Percentiles rank a stretch among this genome's conserved stretches.
phyloP scores from a whole-genome alignment of 2,888 invertebrate genomes.

The Pheosia tremula region DNA sequence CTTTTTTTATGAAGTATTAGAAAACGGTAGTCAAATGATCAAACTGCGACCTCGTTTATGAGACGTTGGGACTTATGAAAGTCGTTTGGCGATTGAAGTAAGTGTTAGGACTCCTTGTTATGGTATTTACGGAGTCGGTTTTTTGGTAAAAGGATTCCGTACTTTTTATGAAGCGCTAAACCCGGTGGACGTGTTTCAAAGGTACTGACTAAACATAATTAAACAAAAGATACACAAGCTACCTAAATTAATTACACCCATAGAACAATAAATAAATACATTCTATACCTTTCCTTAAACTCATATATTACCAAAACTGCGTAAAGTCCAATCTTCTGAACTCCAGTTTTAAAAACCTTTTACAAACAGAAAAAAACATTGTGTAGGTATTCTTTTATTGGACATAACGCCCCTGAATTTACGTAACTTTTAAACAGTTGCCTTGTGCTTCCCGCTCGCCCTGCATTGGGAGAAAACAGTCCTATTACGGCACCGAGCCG shows the following conservation, averaged over 20 bases:
- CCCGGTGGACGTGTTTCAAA: too few relatives aligned
- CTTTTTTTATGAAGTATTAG: constrained; percentile 25
- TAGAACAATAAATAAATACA: too few relatives aligned
- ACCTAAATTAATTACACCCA: too few relatives aligned
- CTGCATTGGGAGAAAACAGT: constrained; percentile 29
- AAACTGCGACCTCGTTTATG: constrained; percentile 21
- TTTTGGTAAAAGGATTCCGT: not conserved
- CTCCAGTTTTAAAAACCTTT: not conserved
- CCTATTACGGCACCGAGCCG: constrained; percentile 23
- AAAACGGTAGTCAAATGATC: constrained; percentile 30
- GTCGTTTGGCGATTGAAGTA: constrained; percentile 17
- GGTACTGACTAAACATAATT: too few relatives aligned
- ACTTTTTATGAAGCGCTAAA: too few relatives aligned
- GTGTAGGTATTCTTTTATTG: not conserved
- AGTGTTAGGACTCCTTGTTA: constrained; percentile 9
- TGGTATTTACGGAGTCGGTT: not conserved
- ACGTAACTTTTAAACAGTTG: constrained; percentile 22
- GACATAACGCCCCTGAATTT: constrained; percentile 2
- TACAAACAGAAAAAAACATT: not conserved
- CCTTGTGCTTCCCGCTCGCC: constrained; percentile 10
- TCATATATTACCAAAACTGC: too few relatives aligned
- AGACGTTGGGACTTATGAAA: constrained; percentile 23
- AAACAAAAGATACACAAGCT: too few relatives aligned
- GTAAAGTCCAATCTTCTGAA: not conserved
- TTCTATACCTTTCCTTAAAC: too few relatives aligned